These are phyloP conservation scores for Pangasius djambal DNA, from an alignment of 2,797 vertebrate species.

Conservation along the genomic window DNA sequence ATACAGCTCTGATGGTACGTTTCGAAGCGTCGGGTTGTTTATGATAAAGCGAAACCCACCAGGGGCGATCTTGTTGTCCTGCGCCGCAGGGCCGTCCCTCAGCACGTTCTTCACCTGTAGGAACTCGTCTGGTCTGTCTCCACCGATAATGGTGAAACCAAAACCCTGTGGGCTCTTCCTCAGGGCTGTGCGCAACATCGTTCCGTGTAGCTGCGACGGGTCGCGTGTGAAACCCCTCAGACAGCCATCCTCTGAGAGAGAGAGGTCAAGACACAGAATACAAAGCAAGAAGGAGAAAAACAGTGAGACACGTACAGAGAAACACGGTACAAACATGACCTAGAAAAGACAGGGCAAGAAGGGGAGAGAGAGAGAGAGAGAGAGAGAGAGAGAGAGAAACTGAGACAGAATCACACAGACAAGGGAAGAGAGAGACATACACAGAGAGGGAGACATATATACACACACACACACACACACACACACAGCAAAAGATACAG, in stretches of 20 bases:
- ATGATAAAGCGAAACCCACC: constrained; percentile 71
- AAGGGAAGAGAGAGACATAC: neutral
- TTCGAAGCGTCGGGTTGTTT: neutral
- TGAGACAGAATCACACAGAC: neutral
- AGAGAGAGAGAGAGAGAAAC: neutral
- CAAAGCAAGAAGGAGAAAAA: neutral
- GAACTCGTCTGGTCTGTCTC: constrained; percentile 94
- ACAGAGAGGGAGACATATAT: neutral
- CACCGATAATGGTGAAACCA: constrained; percentile 97
- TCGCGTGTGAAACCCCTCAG: constrained; percentile 85
- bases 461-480: neutral
- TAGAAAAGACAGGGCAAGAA: constrained; percentile 1
- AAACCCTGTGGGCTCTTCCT: constrained; percentile 94
- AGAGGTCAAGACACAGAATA: constrained; percentile 5
- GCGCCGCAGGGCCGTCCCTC: constrained; percentile 90
- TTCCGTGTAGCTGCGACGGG: constrained; percentile 88
- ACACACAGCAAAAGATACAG: neutral
- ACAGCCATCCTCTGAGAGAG: constrained; percentile 57
- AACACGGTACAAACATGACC: neutral
- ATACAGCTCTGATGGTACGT: neutral
- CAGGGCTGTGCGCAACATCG: constrained; percentile 83
- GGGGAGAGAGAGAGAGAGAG: neutral
- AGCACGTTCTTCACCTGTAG: constrained; percentile 97
- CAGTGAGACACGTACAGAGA: neutral
- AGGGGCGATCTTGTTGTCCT: constrained; percentile 92